Conservation (phyloP, 2,113 vertebrate genomes). For the Tretioscincus oriximinensis region DNA sequence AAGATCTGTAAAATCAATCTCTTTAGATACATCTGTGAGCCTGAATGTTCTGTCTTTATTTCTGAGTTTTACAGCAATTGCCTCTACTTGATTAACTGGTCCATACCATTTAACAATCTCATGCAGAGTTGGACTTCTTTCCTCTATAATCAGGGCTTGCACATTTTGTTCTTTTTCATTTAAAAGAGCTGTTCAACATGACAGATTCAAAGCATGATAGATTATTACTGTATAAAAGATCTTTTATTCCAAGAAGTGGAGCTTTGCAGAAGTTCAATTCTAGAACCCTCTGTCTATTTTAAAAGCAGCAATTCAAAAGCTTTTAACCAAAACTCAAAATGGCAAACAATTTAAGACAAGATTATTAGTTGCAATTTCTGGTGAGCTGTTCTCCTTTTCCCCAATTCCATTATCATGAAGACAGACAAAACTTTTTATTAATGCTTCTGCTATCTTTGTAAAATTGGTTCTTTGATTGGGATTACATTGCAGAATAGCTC, state of each 20-base stretch:
- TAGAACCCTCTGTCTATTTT: constrained; percentile 12
- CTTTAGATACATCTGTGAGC: constrained; percentile 7
- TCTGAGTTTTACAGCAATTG: constrained; percentile 20
- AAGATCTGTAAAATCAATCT: constrained; percentile 22
- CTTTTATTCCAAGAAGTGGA: constrained; percentile 21
- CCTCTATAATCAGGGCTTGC: constrained; percentile 11
- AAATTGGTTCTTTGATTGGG: not conserved
- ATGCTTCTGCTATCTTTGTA: too few species aligned
- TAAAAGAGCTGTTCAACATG: constrained; percentile 26
- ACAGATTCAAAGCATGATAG: constrained; percentile 27
- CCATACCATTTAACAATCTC: constrained; percentile 16
- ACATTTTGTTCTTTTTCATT: constrained; percentile 30
- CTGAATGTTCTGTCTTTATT: constrained; percentile 28
- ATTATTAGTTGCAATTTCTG: constrained; percentile 11
- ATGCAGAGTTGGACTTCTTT: constrained; percentile 10
- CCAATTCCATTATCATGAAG: not conserved
- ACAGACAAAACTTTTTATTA: not conserved
- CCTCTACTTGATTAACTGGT: constrained; percentile 29
- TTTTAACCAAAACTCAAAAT: constrained; percentile 24
- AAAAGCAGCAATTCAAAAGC: not conserved
- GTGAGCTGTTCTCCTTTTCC: not conserved
- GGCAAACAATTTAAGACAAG: constrained; percentile 5
- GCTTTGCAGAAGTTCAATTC: constrained; percentile 15
- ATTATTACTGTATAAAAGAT: constrained; percentile 27
- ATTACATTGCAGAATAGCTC: not conserved